Conservation (phyloP, 2,797 vertebrate genomes). For the Karalla daura region DNA sequence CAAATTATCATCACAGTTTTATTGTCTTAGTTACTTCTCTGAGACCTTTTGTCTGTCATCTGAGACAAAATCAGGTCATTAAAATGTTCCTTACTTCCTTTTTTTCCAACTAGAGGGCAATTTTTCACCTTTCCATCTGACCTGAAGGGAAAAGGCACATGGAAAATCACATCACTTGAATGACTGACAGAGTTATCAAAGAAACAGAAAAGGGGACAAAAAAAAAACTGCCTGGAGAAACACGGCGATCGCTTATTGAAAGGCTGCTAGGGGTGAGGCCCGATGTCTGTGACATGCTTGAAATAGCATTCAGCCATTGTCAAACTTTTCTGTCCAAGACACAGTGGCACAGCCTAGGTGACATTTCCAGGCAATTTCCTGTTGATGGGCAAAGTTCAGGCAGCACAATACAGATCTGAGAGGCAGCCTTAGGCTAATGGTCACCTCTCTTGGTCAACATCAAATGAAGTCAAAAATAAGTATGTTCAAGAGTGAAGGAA, state of each 20-base stretch:
- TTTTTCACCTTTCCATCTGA: slow-evolving; percentile 34
- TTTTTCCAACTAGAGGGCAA: not conserved
- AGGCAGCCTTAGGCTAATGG: slow-evolving; percentile 68
- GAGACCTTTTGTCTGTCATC: not conserved
- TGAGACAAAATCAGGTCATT: not conserved
- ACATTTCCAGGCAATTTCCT: slow-evolving; percentile 83
- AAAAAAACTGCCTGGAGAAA: slow-evolving; percentile 63
- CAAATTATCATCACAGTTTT: not conserved
- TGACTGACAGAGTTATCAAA: slow-evolving; percentile 84
- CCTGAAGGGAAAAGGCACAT: slow-evolving; percentile 17
- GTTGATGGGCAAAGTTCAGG: slow-evolving; percentile 76
- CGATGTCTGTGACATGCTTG: slow-evolving; percentile 71
- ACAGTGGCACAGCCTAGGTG: slow-evolving; percentile 58
- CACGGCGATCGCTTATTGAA: slow-evolving; percentile 64
- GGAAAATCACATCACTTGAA: slow-evolving; percentile 54
- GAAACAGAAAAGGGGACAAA: slow-evolving; percentile 57
- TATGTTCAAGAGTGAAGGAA: not conserved
- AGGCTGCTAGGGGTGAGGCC: slow-evolving; percentile 61
- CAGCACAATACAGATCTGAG: slow-evolving; percentile 65
- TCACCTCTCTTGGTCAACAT: slow-evolving; percentile 57
- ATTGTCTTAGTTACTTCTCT: not conserved
- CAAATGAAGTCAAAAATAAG: slow-evolving; percentile 37
- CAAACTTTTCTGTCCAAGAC: slow-evolving; percentile 60
- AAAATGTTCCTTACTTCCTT: not conserved
- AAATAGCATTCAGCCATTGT: slow-evolving; percentile 67